Base-by-base conservation (phyloP, 1,140 invertebrate species). In the Araneus ventricosus region DNA sequence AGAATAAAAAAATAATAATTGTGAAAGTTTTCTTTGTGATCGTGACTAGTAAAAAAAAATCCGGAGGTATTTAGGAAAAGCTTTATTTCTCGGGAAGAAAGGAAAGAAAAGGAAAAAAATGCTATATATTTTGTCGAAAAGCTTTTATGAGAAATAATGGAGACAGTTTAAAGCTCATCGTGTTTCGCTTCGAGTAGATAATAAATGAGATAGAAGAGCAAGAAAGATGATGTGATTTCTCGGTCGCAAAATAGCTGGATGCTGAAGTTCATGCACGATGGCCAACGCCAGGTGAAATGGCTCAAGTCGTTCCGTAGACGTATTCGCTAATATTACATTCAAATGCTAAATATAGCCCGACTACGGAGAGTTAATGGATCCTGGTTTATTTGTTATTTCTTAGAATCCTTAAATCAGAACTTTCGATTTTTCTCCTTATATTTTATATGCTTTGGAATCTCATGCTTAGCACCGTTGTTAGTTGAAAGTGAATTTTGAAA, bases 91-190 rank as follows among this genome's bases (percentile, higher is more conserved):
- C 14, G 10, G n/a, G 41, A 37, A 80, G 45, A 52, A 22, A 27
- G 34, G 70, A 34, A 90, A 90, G 63, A 30, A 70, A 45, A 6
- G 63, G 1, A 70, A 75, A 45, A n/a, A 70, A 39, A 88, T 41
- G 88, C 63, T 80, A 79, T 90, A 90, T 90, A 90, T 90, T 79
- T 90, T 90, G 88, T 90, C 70, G 88, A 80, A 90, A 90, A 59
- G 70, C 70, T 90, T 90, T 90, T 90, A 90, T 90, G 88, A 90
- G 88, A 90, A 90, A 79, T 90, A 90, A 90, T 90, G 88, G 88
- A 90, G 88, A 90, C 88, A 90, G 88, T 90, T 90, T 90, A 90
- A 90, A 90, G 88, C 88, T 90, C 88, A 90, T 90, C 88, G 88
- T 90, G 88, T 90, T 80, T 90, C 70, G 27, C 41, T 90, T 90